phyloP scores from a whole-genome alignment of 2,888 invertebrate species.

The Nymphalis c-album region DNA sequence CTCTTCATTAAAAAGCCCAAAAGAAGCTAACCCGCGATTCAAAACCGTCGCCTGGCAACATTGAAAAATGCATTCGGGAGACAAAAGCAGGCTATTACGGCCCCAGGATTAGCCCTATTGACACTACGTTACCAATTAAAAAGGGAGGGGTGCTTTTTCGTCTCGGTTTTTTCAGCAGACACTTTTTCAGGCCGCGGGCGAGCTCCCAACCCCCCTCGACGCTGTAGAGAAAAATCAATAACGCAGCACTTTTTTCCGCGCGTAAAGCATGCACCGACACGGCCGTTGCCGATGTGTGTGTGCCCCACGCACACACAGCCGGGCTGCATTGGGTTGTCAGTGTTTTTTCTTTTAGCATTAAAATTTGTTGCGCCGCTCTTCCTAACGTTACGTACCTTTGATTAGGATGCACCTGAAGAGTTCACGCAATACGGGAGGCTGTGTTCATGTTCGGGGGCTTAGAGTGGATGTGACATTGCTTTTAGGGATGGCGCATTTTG shows the following conservation, averaged over 20 bases:
- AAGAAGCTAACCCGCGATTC: constrained; percentile 44
- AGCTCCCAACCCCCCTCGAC: constrained; percentile 57
- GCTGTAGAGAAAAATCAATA: constrained; percentile 82
- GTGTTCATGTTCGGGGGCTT: constrained; percentile 35
- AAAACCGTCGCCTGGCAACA: constrained; percentile 63
- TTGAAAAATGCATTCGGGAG: constrained; percentile 77
- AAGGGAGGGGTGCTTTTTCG: constrained; percentile 81
- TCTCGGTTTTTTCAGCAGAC: constrained; percentile 81
- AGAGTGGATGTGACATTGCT: constrained; percentile 34
- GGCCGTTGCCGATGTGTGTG: constrained; percentile 53
- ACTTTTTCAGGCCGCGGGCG: constrained; percentile 81
- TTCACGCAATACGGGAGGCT: constrained; percentile 50
- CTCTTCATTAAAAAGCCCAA: constrained; percentile 43
- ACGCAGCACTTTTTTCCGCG: constrained; percentile 83
- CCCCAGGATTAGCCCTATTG: constrained; percentile 80
- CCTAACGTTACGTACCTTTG: constrained; percentile 56
- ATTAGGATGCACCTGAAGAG: constrained; percentile 66
- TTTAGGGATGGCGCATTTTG: constrained; percentile 22
- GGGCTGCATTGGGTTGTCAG: constrained; percentile 65
- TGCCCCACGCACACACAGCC: constrained; percentile 60
- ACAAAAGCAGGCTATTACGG: constrained; percentile 78
- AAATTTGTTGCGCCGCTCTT: constrained; percentile 60
- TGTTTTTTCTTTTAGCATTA: constrained; percentile 70
- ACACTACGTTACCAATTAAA: constrained; percentile 82
- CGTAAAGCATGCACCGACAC: constrained; percentile 82